Percentiles rank a stretch among this genome's conserved stretches.
phyloP scores from a whole-genome alignment of 2,113 vertebrate genomes.

The Australoheros scitulus region DNA sequence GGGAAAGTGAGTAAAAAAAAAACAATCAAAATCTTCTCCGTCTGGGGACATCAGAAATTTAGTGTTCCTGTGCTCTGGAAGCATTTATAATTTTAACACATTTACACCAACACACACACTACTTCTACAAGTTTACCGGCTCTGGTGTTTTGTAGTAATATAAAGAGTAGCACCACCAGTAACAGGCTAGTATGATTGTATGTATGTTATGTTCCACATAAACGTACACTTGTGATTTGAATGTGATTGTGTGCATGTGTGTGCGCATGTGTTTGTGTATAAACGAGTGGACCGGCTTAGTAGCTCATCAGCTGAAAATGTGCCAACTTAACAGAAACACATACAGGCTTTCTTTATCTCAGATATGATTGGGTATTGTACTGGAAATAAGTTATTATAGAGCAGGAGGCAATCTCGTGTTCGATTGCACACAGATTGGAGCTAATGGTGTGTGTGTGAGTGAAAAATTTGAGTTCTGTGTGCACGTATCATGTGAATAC shows the following conservation, averaged over 20 bases:
- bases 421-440: conserved; percentile 39
- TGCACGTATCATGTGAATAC: not conserved
- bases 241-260: not conserved
- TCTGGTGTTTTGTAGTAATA: not conserved
- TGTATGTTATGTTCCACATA: not conserved
- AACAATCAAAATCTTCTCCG: not conserved
- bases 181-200: not conserved
- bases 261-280: not conserved
- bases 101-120: not conserved
- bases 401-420: conserved; percentile 49
- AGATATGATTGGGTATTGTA: conserved; percentile 47
- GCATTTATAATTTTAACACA: not conserved
- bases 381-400: conserved; percentile 54
- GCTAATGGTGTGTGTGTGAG: conserved; percentile 9
- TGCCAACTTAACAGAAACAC: conserved; percentile 55
- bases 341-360: conserved; percentile 33
- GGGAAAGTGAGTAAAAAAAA: not conserved
- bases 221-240: not conserved
- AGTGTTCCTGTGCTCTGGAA: not conserved
- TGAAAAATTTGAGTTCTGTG: not conserved
- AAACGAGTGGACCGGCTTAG: conserved; percentile 10
- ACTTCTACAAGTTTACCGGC: not conserved
- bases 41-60: not conserved
- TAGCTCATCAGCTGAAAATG: conserved; percentile 44
- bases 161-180: not conserved